Evolutionary conservation across 2,113 vertebrate genomes (phyloP).

Genomic region (Amia ocellicauda): DNA sequence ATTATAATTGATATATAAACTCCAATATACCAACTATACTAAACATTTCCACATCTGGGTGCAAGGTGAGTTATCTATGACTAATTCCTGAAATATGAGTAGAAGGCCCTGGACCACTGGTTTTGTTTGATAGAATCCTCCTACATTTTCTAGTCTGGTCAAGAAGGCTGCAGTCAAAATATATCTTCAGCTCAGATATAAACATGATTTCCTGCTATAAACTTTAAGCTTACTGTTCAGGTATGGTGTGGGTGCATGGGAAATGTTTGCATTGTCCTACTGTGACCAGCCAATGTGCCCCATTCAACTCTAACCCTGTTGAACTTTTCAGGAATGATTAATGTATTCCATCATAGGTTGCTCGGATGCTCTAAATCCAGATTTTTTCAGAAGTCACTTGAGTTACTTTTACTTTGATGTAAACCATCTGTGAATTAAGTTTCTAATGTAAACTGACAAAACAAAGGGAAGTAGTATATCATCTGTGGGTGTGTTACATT

Average conservation of each 20-base stretch:
- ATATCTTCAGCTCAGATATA: no score
- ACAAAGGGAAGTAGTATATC: constrained; percentile 12
- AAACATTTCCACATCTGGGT: constrained; percentile 6
- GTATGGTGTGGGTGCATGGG: no score
- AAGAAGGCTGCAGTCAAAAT: background rate
- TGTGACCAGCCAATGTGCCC: no score
- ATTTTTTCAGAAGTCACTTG: no score
- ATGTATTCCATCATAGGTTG: background rate
- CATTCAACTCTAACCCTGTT: background rate
- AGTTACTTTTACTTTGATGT: constrained; percentile 17
- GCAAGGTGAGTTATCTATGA: background rate
- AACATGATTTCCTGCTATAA: background rate
- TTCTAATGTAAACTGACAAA: constrained; percentile 26
- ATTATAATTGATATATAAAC: no score
- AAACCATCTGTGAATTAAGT: constrained; percentile 24
- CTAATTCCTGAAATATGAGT: background rate
- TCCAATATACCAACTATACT: background rate
- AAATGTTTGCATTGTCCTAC: background rate
- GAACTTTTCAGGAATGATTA: background rate
- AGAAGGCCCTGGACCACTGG: background rate
- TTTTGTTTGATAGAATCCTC: background rate
- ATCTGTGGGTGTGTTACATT: background rate
- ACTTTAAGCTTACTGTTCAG: background rate
- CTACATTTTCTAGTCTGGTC: background rate
- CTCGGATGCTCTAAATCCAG: no score